Evolutionary conservation across 2,797 vertebrate genomes (phyloP), one percentile per base, ranked within the genome.

Genomic region (Danio choprae): DNA sequence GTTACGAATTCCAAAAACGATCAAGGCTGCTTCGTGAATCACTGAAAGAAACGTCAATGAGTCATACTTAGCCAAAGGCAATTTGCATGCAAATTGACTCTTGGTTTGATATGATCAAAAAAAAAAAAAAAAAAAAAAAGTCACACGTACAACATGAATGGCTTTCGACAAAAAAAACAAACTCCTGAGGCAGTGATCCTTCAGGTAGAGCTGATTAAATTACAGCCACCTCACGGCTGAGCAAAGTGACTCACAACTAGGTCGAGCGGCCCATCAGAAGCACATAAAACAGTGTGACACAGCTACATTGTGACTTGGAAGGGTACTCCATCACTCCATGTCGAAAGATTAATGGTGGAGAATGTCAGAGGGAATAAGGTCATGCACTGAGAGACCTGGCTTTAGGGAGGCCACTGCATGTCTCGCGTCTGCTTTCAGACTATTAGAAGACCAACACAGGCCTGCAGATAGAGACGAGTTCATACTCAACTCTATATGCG

Each of bases 341-440:
- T 90, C 89, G 79, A 88, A 83, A 93, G 91, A 93, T 93, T 93
- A 92, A 93, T 93, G 91, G 88, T 89, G 87, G 87, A 89, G 94
- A 94, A 93, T 93, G 91, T 92, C 91, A 92, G 87, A 65, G 90
- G 89, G 90, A 93, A 93, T 93, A 94, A 93, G 92, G 92, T 92
- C 91, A 89, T 15, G 84, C 86, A 74, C 89, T 87, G 80, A 89
- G 87, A 91, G 91, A 91, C 88, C 88, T 76, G 86, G 81, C 86
- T 87, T 88, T 64, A 83, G 87, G 84, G 58, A 60, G 74, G 71
- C 60, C 63, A 65, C 64, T 13, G 15, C 9, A 53, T 20, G 59
- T 81, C 62, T 79, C 44, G 51, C 15, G 88, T 89, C 86, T 86
- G 86, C 67, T 55, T 71, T 86, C 84, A 83, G 51, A 87, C 85